Evolutionary conservation across 2,888 invertebrate species (phyloP).

Genomic region (Linnaemya tessellans): DNA sequence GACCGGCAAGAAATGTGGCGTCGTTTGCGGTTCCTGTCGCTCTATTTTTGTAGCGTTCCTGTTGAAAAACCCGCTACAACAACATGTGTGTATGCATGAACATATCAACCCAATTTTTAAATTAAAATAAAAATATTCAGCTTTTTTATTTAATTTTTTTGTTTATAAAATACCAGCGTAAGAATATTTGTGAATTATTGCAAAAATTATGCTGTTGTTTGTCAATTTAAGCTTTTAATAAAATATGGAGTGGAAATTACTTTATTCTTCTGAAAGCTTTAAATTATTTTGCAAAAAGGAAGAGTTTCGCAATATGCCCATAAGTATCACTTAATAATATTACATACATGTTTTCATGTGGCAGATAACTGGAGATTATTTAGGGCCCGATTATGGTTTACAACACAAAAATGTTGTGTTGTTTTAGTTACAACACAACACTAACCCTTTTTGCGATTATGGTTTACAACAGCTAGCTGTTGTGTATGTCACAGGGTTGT

Average conservation of each 20-base stretch:
- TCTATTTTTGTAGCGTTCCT: no score
- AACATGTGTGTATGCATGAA: neutral
- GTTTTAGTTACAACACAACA: no score
- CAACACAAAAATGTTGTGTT: no score
- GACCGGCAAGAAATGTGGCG: no score
- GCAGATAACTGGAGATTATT: neutral
- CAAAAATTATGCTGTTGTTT: neutral
- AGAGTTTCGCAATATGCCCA: neutral
- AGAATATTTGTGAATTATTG: neutral
- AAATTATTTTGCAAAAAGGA: conserved; percentile 15
- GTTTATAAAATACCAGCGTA: neutral
- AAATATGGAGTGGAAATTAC: conserved; percentile 19
- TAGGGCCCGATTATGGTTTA: no score
- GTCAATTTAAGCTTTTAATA: neutral
- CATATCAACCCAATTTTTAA: neutral
- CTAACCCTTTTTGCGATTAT: no score
- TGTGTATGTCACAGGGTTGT: no score
- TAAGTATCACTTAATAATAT: conserved; percentile 23
- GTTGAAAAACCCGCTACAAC: no score
- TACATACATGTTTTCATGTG: conserved; percentile 9
- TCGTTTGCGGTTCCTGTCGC: no score
- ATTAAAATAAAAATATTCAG: conserved; percentile 3
- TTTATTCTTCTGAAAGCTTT: conserved; percentile 25
- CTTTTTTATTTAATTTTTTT: conserved; percentile 17
- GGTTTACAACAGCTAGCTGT: no score